phyloP scores from a whole-genome alignment of 2,888 invertebrate species.

The Nipponacmea schrenckii region DNA sequence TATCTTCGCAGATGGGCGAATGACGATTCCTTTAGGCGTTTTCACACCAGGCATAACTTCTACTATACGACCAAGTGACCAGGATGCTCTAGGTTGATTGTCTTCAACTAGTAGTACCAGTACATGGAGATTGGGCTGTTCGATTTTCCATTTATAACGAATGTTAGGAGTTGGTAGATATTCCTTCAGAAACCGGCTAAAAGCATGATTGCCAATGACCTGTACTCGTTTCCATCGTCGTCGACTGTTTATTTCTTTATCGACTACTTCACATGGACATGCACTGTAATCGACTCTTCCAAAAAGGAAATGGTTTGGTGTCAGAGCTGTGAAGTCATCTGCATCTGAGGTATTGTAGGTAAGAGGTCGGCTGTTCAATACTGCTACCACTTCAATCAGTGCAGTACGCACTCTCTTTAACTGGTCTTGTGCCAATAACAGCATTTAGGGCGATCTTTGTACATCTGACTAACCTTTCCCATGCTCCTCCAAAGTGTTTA shows the following conservation, averaged over 20 bases:
- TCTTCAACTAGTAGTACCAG: neutral
- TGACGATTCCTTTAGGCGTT: neutral
- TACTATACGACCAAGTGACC: no score
- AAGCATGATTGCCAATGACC: neutral
- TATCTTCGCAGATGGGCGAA: neutral
- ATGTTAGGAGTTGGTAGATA: neutral
- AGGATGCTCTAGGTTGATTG: neutral
- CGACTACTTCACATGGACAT: neutral
- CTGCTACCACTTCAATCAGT: constrained; percentile 21
- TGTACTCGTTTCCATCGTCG: constrained; percentile 13
- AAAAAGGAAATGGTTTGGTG: constrained; percentile 21
- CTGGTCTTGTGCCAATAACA: neutral
- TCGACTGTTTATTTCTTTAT: constrained; percentile 13
- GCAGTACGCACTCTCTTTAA: constrained; percentile 9
- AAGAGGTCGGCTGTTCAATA: constrained; percentile 23
- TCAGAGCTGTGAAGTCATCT: constrained; percentile 19
- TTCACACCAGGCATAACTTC: neutral
- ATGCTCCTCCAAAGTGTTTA: constrained; percentile 62
- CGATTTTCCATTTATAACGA: neutral
- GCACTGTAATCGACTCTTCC: constrained; percentile 5
- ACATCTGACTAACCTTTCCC: constrained; percentile 61
- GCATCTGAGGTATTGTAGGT: constrained; percentile 21
- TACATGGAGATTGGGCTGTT: neutral
- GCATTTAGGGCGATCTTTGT: constrained; percentile 39
- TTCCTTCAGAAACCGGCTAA: neutral